Evolutionary conservation across 92 coral and sea anemone genomes (phyloP).

Genomic region (Paragorgia papillata): DNA sequence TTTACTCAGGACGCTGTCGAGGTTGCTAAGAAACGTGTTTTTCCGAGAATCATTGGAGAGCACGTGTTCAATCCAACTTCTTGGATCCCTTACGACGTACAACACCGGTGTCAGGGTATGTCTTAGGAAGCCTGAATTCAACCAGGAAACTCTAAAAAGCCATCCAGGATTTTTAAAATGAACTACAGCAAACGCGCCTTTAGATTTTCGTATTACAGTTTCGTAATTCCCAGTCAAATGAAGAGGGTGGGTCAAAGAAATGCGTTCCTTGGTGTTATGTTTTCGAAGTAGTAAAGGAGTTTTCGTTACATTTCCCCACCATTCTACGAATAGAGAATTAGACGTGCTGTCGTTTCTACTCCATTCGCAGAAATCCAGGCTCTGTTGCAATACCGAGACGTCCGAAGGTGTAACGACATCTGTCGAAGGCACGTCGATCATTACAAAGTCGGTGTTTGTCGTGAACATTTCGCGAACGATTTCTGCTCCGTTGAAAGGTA

Average conservation of each 20-base stretch:
- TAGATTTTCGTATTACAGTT: constrained; percentile 33
- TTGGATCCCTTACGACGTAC: constrained; percentile 85
- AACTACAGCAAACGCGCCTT: constrained; percentile 69
- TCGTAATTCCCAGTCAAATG: background rate
- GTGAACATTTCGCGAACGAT: constrained; percentile 69
- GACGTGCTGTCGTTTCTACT: too few relatives aligned
- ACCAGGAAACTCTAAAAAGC: constrained; percentile 69
- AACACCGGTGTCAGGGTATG: constrained; percentile 32
- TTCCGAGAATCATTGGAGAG: background rate
- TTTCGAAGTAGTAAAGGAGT: constrained; percentile 46
- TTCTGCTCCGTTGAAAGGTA: constrained; percentile 85
- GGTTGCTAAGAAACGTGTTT: too few relatives aligned
- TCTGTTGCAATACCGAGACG: background rate
- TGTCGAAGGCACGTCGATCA: constrained; percentile 36
- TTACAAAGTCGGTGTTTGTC: constrained; percentile 68
- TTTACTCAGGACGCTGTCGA: too few relatives aligned
- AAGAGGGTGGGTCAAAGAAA: constrained; percentile 33
- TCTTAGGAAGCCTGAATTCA: constrained; percentile 61
- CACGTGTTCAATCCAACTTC: constrained; percentile 69
- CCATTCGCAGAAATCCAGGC: constrained; percentile 26
- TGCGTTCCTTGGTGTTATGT: background rate
- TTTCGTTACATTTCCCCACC: constrained; percentile 62
- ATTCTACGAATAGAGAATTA: constrained; percentile 15
- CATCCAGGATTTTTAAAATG: constrained; percentile 82
- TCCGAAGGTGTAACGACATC: constrained; percentile 19